Evolutionary conservation across 2,797 vertebrate genomes (phyloP).

Genomic region (Oophaga sylvatica): DNA sequence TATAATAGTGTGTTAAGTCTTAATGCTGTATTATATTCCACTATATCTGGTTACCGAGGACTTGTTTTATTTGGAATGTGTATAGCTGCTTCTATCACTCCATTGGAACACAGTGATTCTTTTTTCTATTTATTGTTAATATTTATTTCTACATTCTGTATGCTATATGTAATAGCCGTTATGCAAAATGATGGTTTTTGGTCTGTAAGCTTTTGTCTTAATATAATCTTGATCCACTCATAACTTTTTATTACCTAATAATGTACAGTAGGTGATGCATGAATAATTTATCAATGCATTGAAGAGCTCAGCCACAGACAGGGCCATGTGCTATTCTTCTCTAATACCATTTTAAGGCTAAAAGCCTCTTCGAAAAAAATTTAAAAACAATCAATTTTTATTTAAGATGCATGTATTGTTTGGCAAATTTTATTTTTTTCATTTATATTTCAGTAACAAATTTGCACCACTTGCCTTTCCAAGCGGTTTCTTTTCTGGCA

Average conservation of each 20-base stretch:
- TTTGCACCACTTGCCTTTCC: too few relatives aligned
- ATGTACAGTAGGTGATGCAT: constrained; percentile 25
- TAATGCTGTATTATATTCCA: neutral
- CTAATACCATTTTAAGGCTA: neutral
- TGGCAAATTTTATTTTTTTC: too few relatives aligned
- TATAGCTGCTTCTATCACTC: neutral
- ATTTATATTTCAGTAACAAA: too few relatives aligned
- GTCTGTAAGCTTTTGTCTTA: neutral
- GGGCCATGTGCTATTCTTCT: neutral
- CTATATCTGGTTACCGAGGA: neutral
- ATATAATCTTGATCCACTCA: neutral
- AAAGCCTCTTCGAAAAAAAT: too few relatives aligned
- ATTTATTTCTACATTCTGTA: neutral
- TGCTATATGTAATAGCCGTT: neutral
- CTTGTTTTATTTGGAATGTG: neutral
- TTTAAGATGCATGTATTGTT: too few relatives aligned
- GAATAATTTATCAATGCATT: constrained; percentile 27
- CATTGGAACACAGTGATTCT: neutral
- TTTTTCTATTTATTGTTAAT: neutral
- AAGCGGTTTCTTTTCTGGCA: too few relatives aligned
- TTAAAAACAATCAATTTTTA: too few relatives aligned
- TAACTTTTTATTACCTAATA: constrained; percentile 24
- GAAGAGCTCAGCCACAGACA: neutral
- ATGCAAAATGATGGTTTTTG: neutral
- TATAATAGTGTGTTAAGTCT: neutral